These are phyloP conservation scores for Sus cebifrons DNA, from an alignment of 2,797 vertebrate species.

Conservation along the genomic window DNA sequence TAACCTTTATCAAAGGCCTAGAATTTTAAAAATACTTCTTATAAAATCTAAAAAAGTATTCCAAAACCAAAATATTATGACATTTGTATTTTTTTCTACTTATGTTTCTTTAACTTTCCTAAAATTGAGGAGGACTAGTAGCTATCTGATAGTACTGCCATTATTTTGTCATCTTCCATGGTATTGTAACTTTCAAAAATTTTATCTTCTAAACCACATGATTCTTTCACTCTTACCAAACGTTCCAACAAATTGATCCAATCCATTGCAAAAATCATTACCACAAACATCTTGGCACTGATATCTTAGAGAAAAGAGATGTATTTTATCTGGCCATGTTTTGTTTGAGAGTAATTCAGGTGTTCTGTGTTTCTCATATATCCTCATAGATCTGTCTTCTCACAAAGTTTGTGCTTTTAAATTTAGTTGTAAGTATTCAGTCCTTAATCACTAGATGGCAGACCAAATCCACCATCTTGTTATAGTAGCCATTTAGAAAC, in stretches of 20 bases:
- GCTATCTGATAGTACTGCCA: background rate
- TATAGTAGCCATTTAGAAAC: background rate
- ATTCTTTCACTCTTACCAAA: slow-evolving; percentile 61
- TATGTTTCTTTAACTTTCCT: background rate
- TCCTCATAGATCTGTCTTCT: background rate
- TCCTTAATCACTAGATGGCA: slow-evolving; percentile 87
- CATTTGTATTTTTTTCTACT: background rate
- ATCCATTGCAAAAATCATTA: slow-evolving; percentile 53
- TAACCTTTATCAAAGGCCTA: background rate
- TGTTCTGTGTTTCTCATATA: background rate
- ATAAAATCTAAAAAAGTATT: background rate
- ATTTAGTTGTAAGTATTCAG: slow-evolving; percentile 49
- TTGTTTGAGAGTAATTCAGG: background rate
- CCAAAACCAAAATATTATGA: background rate
- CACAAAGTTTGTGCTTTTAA: slow-evolving; percentile 18
- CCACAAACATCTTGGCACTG: background rate
- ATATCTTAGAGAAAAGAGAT: background rate
- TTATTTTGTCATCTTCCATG: slow-evolving; percentile 32
- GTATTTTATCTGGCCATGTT: background rate
- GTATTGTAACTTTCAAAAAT: background rate
- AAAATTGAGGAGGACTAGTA: background rate
- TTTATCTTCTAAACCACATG: background rate
- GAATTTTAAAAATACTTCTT: background rate
- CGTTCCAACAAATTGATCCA: background rate
- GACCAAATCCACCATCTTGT: slow-evolving; percentile 64